Evolutionary conservation across 2,113 vertebrate genomes (phyloP).

Genomic region (Colaptes auratus): DNA sequence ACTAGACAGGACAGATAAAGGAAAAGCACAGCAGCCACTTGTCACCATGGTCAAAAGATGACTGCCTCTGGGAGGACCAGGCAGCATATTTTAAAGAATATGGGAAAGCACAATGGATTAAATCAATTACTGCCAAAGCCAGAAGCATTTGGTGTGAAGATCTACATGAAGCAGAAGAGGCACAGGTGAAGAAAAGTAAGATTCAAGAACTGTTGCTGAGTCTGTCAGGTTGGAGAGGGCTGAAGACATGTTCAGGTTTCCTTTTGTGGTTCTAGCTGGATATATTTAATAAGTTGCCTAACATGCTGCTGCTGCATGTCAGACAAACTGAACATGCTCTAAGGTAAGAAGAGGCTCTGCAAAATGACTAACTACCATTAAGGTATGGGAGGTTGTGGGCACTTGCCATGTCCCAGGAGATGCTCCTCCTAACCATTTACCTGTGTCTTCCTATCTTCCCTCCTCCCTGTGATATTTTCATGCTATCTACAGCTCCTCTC

Average conservation of each 20-base stretch:
- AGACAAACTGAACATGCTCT: not conserved
- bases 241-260: not conserved
- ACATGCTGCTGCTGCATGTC: not conserved
- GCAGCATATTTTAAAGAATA: not conserved
- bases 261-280: not conserved
- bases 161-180: not conserved
- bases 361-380: not conserved
- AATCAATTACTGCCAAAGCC: not conserved
- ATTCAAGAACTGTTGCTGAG: not conserved
- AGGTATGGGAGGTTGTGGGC: not conserved
- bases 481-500: slow-evolving; percentile 18
- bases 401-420: not conserved
- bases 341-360: not conserved
- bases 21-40: not conserved
- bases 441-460: not conserved
- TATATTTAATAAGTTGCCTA: not conserved
- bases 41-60: not conserved
- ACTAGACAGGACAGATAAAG: not conserved
- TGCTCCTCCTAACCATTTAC: not conserved
- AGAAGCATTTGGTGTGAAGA: not conserved
- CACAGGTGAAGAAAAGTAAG: not conserved
- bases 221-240: not conserved
- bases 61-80: not conserved
- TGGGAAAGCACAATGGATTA: not conserved
- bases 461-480: not conserved